Conservation (phyloP, 2,113 vertebrate genomes). For the Struthio camelus region DNA sequence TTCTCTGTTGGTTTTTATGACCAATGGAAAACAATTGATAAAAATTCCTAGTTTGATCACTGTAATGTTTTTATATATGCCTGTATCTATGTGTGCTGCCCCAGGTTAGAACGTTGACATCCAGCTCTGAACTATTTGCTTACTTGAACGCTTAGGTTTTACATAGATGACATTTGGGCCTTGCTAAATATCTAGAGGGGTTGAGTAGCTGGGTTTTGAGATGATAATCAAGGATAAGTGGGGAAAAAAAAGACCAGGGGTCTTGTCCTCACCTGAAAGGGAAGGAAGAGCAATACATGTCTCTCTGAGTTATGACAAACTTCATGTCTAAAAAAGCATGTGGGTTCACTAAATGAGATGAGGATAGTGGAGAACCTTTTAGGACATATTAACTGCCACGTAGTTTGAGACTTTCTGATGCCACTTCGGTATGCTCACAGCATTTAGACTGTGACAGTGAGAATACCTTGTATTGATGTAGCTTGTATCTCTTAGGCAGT, state of each 20-base stretch:
- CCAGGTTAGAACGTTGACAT: not conserved
- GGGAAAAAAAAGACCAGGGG: accelerated
- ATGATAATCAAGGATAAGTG: not conserved
- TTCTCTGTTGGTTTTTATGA: not conserved
- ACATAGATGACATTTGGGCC: not conserved
- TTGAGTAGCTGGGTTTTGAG: not conserved
- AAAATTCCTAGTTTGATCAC: not conserved
- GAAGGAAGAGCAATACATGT: not conserved
- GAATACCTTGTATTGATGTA: not conserved
- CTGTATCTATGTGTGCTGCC: not conserved
- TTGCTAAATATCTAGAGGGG: not conserved
- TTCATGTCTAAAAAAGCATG: not conserved
- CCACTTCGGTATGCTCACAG: not conserved
- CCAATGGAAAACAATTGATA: not conserved
- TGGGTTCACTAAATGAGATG: not conserved
- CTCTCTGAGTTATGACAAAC: not conserved
- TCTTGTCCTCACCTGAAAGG: not conserved
- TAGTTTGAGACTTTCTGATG: not conserved
- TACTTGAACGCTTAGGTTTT: not conserved
- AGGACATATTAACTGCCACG: not conserved
- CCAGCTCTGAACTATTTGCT: not conserved
- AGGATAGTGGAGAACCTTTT: not conserved
- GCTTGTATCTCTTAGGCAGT: not conserved
- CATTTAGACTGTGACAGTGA: not conserved
- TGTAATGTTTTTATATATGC: slow-evolving; percentile 10